Conservation (phyloP, 2,888 invertebrate species). For the Plemyria rubiginata region DNA sequence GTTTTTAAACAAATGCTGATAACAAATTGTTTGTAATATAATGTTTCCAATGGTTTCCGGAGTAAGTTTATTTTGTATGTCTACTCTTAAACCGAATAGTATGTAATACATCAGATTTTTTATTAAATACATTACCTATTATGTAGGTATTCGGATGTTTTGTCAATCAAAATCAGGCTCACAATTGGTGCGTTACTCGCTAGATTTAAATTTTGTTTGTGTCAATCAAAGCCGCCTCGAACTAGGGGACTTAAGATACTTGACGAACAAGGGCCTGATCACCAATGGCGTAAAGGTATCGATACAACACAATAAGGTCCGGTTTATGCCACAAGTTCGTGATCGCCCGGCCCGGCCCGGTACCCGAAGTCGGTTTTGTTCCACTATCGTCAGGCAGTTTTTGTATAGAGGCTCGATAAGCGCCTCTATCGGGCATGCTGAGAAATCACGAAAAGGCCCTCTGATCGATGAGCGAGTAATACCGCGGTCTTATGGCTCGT, state of each 20-base stretch:
- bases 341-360: too few relatives aligned
- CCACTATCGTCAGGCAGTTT: too few relatives aligned
- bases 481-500: too few relatives aligned
- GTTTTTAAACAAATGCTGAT: constrained; percentile 12
- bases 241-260: neutral
- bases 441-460: too few relatives aligned
- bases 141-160: constrained; percentile 3
- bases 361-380: too few relatives aligned
- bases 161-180: constrained; percentile 53
- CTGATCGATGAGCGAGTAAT: too few relatives aligned
- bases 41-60: constrained; percentile 9
- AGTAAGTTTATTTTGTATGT: neutral
- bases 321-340: too few relatives aligned
- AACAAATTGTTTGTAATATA: neutral
- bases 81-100: constrained; percentile 13
- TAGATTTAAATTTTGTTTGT: constrained; percentile 47
- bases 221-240: neutral
- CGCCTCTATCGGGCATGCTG: too few relatives aligned
- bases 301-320: too few relatives aligned
- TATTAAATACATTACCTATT: neutral
- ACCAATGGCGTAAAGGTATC: too few relatives aligned
- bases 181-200: constrained; percentile 54
- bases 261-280: too few relatives aligned
- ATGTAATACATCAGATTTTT: constrained; percentile 10
- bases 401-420: too few relatives aligned